Evolutionary conservation across 37 sponge, comb jelly and placozoan genomes (phyloP).

Genomic region (Eunapius fragilis): DNA sequence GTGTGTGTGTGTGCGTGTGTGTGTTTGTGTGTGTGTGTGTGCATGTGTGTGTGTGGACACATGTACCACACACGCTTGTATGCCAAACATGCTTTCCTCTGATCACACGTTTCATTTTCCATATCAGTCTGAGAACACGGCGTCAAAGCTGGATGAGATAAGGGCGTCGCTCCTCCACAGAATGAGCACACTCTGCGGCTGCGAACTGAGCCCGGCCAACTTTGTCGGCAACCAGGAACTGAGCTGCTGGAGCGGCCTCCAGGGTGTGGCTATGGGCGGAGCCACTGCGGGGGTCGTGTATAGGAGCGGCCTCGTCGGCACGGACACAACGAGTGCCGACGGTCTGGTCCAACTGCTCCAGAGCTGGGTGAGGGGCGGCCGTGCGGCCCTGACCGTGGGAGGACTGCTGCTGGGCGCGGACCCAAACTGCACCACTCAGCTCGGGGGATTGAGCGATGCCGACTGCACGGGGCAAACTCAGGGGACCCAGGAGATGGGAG

Average conservation of each 20-base stretch:
- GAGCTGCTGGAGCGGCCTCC: conserved; percentile 20
- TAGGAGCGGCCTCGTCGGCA: conserved; percentile 34
- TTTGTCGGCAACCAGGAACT: neutral
- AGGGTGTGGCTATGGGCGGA: neutral
- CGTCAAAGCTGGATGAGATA: neutral
- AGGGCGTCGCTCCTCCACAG: neutral
- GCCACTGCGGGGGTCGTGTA: neutral
- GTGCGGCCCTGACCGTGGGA: neutral
- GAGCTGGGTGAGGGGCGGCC: conserved; percentile 13
- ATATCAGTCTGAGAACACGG: neutral
- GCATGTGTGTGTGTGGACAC: too few relatives aligned
- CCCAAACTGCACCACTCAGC: conserved; percentile 1
- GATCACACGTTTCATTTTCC: too few relatives aligned
- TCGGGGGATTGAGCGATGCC: conserved; percentile 17
- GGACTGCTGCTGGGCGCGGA: neutral
- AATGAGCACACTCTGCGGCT: conserved; percentile 4
- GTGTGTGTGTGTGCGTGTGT: too few relatives aligned
- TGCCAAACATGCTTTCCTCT: too few relatives aligned
- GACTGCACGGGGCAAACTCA: neutral
- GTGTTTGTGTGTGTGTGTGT: too few relatives aligned
- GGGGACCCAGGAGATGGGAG: neutral
- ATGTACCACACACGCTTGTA: too few relatives aligned
- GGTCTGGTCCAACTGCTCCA: conserved; percentile 22
- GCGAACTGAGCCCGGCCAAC: conserved; percentile 2
- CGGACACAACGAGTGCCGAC: neutral